Percentiles rank a stretch among this genome's conserved stretches.
Conservation (phyloP, 2,888 invertebrate genomes). For the Buathra laborator region DNA sequence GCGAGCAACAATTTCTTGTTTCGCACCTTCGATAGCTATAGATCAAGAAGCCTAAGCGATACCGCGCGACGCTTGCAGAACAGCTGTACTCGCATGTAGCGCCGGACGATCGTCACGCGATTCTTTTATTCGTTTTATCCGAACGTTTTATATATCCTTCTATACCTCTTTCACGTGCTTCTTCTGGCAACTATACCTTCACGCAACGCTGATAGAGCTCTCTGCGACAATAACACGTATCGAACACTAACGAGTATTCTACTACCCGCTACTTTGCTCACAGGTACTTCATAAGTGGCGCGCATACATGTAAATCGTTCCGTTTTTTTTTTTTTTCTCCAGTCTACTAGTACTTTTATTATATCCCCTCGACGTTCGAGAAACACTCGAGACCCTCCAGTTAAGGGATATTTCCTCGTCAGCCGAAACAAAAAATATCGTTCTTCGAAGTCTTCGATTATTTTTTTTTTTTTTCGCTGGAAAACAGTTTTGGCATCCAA, state of each 20-base stretch:
- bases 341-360: slow-evolving; percentile 19
- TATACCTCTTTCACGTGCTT: slow-evolving; percentile 10
- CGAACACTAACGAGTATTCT: slow-evolving; percentile 65
- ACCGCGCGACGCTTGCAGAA: background rate
- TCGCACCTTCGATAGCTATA: background rate
- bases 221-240: slow-evolving; percentile 65
- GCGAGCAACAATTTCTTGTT: slow-evolving; percentile 9
- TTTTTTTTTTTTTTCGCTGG: background rate
- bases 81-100: slow-evolving; percentile 28
- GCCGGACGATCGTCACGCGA: slow-evolving; percentile 63
- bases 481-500: background rate
- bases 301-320: slow-evolving; percentile 59
- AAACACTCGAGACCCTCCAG: background rate
- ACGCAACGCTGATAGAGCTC: slow-evolving; percentile 45
- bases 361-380: background rate
- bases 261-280: slow-evolving; percentile 61
- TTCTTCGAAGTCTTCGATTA: background rate
- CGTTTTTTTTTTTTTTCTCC: background rate
- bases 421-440: background rate
- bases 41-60: background rate
- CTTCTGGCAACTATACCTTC: slow-evolving; percentile 26
- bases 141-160: slow-evolving; percentile 8
- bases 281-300: slow-evolving; percentile 57
- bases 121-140: slow-evolving; percentile 34
- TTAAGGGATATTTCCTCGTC: background rate